These are phyloP conservation scores for Hyalella azteca DNA, from an alignment of 2,888 invertebrate species.

Conservation along the genomic window DNA sequence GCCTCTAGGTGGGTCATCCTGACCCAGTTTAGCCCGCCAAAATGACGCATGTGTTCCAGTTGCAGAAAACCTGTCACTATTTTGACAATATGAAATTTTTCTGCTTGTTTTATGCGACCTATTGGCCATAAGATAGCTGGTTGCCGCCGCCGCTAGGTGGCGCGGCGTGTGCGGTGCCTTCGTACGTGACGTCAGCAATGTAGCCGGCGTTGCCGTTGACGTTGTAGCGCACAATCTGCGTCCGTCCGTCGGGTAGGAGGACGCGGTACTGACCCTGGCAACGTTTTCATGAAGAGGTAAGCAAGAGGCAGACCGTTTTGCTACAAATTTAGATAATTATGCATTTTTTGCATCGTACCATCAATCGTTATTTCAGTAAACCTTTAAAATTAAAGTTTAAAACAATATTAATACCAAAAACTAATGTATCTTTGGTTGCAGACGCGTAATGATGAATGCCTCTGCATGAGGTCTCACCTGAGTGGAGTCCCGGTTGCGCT, in stretches of 20 bases:
- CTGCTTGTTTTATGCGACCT: too few species aligned
- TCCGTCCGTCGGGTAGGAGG: not conserved
- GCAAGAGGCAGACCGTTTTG: too few species aligned
- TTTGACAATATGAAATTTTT: too few species aligned
- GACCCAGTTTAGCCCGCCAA: too few species aligned
- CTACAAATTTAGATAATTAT: too few species aligned
- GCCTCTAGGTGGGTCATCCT: too few species aligned
- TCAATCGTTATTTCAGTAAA: too few species aligned
- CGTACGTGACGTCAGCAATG: not conserved
- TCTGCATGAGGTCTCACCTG: not conserved
- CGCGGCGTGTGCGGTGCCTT: not conserved
- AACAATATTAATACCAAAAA: not conserved
- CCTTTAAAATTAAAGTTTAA: not conserved
- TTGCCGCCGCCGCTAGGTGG: not conserved
- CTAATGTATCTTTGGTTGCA: not conserved
- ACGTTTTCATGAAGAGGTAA: too few species aligned
- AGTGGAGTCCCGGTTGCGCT: not conserved
- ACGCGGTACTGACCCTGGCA: conserved; percentile 4
- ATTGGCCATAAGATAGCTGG: too few species aligned
- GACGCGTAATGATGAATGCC: not conserved
- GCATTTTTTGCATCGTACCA: too few species aligned
- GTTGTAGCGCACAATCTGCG: conserved; percentile 1
- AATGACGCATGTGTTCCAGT: too few species aligned
- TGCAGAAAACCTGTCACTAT: too few species aligned
- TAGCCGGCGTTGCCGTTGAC: not conserved